Evolutionary conservation across 1,140 invertebrate species (phyloP), one percentile per base, ranked within the genome.

Genomic region (Ceratoteleas bidentatus): DNA sequence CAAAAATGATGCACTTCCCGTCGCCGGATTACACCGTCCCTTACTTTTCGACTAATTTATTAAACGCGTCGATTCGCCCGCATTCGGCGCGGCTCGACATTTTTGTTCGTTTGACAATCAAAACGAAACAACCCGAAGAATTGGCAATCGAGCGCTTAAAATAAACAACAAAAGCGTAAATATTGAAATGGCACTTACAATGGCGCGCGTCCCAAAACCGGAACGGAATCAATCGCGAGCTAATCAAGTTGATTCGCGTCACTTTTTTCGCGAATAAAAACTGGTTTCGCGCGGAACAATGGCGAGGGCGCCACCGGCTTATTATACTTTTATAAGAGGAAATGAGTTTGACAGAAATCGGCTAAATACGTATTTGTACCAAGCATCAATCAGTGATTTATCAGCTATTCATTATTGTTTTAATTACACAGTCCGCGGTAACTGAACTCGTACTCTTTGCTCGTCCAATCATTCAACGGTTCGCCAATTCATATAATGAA

Each of bases 321-420:
- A 88, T 89, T 87, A 89, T 87, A 84, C 86, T 89, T 89, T 88
- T 88, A 89, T 84, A 78, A 69, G 70, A 70, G 83, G 85, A 87
- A 89, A 88, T 88, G 86, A 88, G 81, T 81, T 86, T 78, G 72
- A 80, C 82, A 79, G 78, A 75, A 70, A 81, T 81, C 83, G 66
- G 61, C 70, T 76, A 64, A 72, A 69, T 68, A 61, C 80, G 78
- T 84, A 84, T 85, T 85, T 84, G 77, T 85, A 82, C 53, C 79
- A 64, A 81, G 79, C 73, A 85, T 78, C 87, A 85, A 88, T 87
- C 86, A 84, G 70, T 84, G 86, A 88, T 88, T 88, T 87, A 88
- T 87, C 85, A 86, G 86, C 80, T 85, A 88, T 89, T 88, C 83
- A 88, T 89, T 87, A 85, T 89, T 88, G 85, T 88, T 88, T 89